Conservation (phyloP, 2,888 invertebrate genomes). For the Amiota minor region DNA sequence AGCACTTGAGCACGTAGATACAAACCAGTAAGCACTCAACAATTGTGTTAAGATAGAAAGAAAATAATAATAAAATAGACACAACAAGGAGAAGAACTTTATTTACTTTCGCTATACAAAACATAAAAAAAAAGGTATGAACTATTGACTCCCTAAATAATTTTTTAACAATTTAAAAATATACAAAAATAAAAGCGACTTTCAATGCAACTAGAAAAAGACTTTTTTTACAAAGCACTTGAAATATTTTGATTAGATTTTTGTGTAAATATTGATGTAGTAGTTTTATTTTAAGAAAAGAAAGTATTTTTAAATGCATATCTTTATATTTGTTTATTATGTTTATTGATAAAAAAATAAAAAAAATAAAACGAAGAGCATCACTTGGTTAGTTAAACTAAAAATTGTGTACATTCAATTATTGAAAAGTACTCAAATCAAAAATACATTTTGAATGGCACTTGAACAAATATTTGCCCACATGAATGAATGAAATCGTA, state of each 20-base stretch:
- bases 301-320: background rate
- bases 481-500: conserved; percentile 39
- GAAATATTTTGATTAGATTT: conserved; percentile 18
- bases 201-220: background rate
- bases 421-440: conserved; percentile 37
- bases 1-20: conserved; percentile 65
- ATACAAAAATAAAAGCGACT: background rate
- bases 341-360: background rate
- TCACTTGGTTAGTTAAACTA: conserved; percentile 6
- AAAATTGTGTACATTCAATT: conserved; percentile 48
- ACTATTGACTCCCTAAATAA: conserved; percentile 53
- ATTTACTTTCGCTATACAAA: background rate
- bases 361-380: no score
- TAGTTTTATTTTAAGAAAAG: background rate
- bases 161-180: conserved; percentile 59
- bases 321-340: conserved; percentile 1
- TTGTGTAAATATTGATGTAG: conserved; percentile 19
- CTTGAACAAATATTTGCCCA: conserved; percentile 26
- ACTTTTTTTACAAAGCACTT: background rate
- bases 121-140: no score
- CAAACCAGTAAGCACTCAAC: conserved; percentile 54
- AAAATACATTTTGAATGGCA: conserved; percentile 44
- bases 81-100: conserved; percentile 24
- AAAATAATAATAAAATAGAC: conserved; percentile 37
- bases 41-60: conserved; percentile 16